Evolutionary conservation across 2,888 invertebrate genomes (phyloP).

Genomic region (Lasius fuliginosus): DNA sequence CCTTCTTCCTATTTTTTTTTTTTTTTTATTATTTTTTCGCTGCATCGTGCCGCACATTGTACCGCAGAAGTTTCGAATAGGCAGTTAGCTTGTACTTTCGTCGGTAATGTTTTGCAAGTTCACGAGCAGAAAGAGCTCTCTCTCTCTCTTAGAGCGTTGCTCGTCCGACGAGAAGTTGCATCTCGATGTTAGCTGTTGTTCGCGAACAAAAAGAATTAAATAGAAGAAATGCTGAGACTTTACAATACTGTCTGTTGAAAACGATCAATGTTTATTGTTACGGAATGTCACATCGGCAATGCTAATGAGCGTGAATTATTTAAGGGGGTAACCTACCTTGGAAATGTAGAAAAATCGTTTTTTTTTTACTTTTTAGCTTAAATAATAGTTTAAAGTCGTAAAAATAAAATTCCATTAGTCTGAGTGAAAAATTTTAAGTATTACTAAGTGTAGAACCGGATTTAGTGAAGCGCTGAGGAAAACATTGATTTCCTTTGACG

Average conservation of each 20-base stretch:
- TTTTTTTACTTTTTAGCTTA: too few species aligned
- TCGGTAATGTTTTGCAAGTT: slow-evolving; percentile 52
- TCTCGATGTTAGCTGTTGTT: not conserved
- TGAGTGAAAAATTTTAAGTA: too few species aligned
- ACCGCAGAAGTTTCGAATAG: slow-evolving; percentile 57
- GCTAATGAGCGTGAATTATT: not conserved
- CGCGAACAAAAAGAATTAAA: slow-evolving; percentile 17
- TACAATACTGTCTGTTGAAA: not conserved
- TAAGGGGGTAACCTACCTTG: not conserved
- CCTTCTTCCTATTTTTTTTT: not conserved
- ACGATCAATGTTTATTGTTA: not conserved
- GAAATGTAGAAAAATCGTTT: too few species aligned
- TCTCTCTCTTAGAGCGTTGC: slow-evolving; percentile 2
- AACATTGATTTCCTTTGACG: not conserved
- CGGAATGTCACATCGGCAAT: not conserved
- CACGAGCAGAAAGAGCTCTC: slow-evolving; percentile 16
- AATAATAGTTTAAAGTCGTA: too few species aligned
- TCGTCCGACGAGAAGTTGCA: slow-evolving; percentile 37
- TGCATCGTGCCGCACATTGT: slow-evolving; percentile 1
- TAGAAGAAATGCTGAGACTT: not conserved
- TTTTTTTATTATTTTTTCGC: slow-evolving; percentile 4
- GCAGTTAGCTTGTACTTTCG: slow-evolving; percentile 64
- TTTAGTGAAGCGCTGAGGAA: not conserved
- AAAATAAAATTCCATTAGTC: too few species aligned
- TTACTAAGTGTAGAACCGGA: too few species aligned